Percentiles rank a stretch among this genome's conserved stretches.
Evolutionary conservation across 2,888 invertebrate species (phyloP).

Genomic region (Dione juno): DNA sequence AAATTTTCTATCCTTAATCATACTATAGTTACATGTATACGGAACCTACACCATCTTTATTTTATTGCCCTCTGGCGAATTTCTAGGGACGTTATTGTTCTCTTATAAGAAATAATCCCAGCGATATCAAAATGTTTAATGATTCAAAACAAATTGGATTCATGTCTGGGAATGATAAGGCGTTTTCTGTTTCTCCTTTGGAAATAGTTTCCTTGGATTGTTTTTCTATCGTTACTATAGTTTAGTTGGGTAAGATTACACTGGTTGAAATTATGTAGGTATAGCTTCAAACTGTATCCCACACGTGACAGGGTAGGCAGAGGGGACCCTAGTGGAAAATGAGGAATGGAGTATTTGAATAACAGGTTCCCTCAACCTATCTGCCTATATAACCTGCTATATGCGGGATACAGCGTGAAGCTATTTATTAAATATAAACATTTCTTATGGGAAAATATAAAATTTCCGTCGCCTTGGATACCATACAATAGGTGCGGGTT

Average conservation of each 20-base stretch:
- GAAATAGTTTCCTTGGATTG: background rate
- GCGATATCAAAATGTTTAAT: constrained; percentile 28
- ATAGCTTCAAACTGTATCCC: no score
- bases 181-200: constrained; percentile 17
- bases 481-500: no score
- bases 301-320: no score
- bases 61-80: constrained; percentile 5
- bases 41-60: background rate
- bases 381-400: no score
- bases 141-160: constrained; percentile 30
- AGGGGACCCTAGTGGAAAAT: no score
- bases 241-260: background rate
- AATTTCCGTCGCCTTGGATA: no score
- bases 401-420: no score
- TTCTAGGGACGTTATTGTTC: constrained; percentile 19
- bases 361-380: no score
- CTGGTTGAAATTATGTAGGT: no score
- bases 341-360: no score
- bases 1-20: background rate
- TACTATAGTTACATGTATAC: background rate
- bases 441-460: no score
- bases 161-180: constrained; percentile 21
- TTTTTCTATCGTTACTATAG: background rate
- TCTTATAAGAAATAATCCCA: constrained; percentile 26
- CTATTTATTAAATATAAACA: no score